These are phyloP conservation scores for Rhopalosiphum padi DNA, from an alignment of 1,140 invertebrate genomes.

Conservation along the genomic window DNA sequence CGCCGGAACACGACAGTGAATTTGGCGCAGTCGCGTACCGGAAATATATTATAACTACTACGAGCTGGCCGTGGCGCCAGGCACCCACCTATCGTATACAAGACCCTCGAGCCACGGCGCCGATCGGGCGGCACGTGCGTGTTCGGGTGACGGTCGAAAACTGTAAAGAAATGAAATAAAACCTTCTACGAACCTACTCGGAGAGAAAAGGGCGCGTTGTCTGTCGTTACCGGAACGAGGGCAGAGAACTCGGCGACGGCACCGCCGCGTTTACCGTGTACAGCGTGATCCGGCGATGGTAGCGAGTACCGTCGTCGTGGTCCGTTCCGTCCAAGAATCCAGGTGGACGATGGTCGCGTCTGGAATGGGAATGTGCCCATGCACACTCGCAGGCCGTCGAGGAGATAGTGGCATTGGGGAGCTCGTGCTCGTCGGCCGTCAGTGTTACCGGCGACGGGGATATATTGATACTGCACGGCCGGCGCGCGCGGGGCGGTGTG, in stretches of 20 bases:
- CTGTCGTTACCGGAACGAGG: neutral
- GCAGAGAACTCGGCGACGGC: neutral
- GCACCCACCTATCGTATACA: too few species aligned
- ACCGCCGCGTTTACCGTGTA: neutral
- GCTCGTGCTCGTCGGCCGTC: neutral
- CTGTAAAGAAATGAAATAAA: neutral
- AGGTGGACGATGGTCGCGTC: neutral
- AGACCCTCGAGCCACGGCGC: too few species aligned
- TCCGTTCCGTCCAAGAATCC: neutral
- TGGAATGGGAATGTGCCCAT: conserved; percentile 19
- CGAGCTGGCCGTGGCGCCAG: too few species aligned
- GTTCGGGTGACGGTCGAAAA: neutral
- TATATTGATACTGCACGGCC: neutral
- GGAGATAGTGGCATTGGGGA: neutral
- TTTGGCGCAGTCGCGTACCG: too few species aligned
- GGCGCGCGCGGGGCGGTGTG: neutral
- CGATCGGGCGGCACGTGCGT: neutral
- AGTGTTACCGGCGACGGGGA: conserved; percentile 36
- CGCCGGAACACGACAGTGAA: neutral
- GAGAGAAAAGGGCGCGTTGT: neutral
- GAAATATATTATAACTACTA: neutral
- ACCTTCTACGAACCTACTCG: neutral
- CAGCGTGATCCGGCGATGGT: too few species aligned
- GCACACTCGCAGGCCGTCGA: neutral
- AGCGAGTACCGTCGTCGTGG: neutral